Evolutionary conservation across 2,797 vertebrate genomes (phyloP).

Genomic region (Myripristis murdjan): DNA sequence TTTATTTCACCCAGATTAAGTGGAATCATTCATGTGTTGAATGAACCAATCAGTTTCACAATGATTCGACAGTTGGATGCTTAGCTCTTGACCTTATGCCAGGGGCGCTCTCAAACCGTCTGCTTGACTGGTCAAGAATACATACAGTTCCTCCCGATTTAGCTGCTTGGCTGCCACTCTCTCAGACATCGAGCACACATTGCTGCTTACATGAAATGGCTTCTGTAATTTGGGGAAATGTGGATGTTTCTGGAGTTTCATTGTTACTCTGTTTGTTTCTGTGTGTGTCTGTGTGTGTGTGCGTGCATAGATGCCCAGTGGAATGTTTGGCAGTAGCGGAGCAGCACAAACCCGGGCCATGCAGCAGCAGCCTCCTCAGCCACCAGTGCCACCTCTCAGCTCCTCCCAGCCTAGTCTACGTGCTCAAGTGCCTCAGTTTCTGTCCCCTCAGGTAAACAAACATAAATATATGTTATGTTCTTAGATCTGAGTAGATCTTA

Average conservation of each 20-base stretch:
- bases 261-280: neutral
- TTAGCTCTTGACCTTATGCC: neutral
- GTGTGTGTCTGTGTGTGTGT: conserved; percentile 6
- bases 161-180: no score
- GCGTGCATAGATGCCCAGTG: conserved; percentile 91
- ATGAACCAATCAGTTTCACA: conserved; percentile 1
- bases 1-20: conserved; percentile 20
- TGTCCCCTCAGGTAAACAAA: conserved; percentile 96
- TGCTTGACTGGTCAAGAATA: neutral
- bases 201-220: neutral
- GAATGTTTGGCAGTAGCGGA: conserved; percentile 98
- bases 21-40: conserved; percentile 13
- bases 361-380: conserved; percentile 90
- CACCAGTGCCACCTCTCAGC: conserved; percentile 97
- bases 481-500: no score
- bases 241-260: neutral
- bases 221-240: neutral
- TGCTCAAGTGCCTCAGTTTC: conserved; percentile 99
- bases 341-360: conserved; percentile 98
- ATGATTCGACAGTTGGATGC: conserved; percentile 1
- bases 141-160: neutral
- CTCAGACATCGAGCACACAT: no score
- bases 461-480: neutral
- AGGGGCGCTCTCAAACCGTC: neutral
- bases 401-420: conserved; percentile 99